Percentiles rank a stretch among this genome's conserved stretches.
phyloP scores from a whole-genome alignment of 1,140 invertebrate species.

The Heliconius melpomene region DNA sequence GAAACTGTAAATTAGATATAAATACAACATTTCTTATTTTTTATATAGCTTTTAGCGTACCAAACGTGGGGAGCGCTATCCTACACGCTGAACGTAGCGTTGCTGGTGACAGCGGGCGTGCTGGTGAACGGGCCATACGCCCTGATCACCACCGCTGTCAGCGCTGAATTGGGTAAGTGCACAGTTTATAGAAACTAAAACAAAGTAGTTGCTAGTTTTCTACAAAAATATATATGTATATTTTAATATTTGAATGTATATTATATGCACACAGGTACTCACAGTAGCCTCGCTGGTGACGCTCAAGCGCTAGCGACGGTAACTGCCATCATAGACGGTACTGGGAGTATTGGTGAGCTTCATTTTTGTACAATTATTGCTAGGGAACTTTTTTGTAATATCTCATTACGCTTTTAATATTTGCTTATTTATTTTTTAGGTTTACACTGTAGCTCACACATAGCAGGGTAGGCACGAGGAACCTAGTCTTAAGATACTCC shows the following conservation, averaged over 20 bases:
- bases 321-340: slow-evolving; percentile 98
- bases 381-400: too few relatives aligned
- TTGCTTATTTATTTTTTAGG: too few relatives aligned
- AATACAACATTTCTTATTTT: neutral
- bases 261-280: slow-evolving; percentile 79
- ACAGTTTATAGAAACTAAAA: too few relatives aligned
- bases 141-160: slow-evolving; percentile 97
- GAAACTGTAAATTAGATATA: neutral
- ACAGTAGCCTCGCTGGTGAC: slow-evolving; percentile 91
- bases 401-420: too few relatives aligned
- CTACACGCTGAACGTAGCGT: slow-evolving; percentile 83
- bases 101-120: slow-evolving; percentile 90
- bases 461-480: too few relatives aligned
- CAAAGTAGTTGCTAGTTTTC: too few relatives aligned
- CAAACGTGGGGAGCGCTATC: slow-evolving; percentile 85
- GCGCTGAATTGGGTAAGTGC: slow-evolving; percentile 90
- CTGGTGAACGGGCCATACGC: slow-evolving; percentile 98
- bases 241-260: neutral
- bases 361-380: neutral
- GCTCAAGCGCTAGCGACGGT: slow-evolving; percentile 96
- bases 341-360: slow-evolving; percentile 91
- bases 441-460: neutral
- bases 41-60: slow-evolving; percentile 89
- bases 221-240: neutral
- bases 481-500: too few relatives aligned